A percentile compares a stretch with the other conserved stretches of the same genome.
phyloP scores from a whole-genome alignment of 2,113 vertebrate species.

The Sialia sialis region DNA sequence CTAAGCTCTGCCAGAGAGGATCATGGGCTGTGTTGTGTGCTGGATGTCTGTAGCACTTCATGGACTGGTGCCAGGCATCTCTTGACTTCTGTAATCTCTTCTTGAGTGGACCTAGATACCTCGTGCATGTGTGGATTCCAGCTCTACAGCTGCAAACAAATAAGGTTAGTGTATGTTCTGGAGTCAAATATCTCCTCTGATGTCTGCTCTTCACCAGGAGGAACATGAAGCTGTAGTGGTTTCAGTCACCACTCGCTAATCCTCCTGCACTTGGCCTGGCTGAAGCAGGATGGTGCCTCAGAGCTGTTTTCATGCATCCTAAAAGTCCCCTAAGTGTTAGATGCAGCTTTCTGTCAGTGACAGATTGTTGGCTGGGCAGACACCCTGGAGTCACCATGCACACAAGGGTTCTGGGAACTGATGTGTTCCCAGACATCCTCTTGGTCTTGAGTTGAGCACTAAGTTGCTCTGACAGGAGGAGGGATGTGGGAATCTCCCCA shows the following conservation, averaged over 20 bases:
- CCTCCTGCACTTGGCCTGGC: not conserved
- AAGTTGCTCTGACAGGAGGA: not conserved
- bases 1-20: not conserved
- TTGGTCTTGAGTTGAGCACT: not conserved
- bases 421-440: slow-evolving; percentile 5
- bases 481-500: not conserved
- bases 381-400: not conserved
- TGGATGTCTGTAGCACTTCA: not conserved
- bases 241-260: not conserved
- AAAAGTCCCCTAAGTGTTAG: not conserved
- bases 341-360: not conserved
- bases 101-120: slow-evolving; percentile 34
- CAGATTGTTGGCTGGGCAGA: slow-evolving; percentile 19
- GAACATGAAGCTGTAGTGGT: not conserved
- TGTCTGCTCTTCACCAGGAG: not conserved
- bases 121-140: not conserved
- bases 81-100: slow-evolving; percentile 51
- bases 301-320: not conserved
- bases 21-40: not conserved
- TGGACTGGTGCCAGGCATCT: slow-evolving; percentile 36
- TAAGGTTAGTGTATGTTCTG: not conserved
- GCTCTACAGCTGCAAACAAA: not conserved
- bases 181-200: not conserved
- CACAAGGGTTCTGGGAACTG: not conserved
- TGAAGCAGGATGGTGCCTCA: not conserved